phyloP scores from a whole-genome alignment of 2,888 invertebrate species.

The Nomada goodeniana region DNA sequence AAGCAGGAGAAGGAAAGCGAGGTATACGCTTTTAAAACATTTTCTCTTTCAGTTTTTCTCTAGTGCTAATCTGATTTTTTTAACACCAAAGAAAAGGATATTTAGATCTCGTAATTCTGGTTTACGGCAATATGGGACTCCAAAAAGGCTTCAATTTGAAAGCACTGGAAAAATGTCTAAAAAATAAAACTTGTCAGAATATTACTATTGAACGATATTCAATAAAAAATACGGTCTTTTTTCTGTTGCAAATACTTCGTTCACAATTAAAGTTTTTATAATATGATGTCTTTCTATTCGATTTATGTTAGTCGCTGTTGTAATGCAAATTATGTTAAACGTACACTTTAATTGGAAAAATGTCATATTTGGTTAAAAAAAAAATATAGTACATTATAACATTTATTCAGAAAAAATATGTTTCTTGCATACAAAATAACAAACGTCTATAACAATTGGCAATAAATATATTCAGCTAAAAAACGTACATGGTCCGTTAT shows the following conservation, averaged over 20 bases:
- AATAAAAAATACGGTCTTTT: not conserved
- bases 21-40: conserved; percentile 26
- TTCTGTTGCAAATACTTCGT: not conserved
- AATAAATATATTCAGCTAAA: conserved; percentile 12
- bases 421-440: conserved; percentile 23
- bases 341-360: not conserved
- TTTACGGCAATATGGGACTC: conserved; percentile 33
- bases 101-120: conserved; percentile 43
- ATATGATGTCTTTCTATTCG: not conserved
- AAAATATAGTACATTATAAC: not conserved
- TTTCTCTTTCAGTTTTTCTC: not conserved
- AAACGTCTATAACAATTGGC: conserved; percentile 22
- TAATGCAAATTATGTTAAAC: not conserved
- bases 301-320: conserved; percentile 1
- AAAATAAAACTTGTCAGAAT: conserved; percentile 16
- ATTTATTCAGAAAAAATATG: conserved; percentile 15
- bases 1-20: not conserved
- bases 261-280: not conserved
- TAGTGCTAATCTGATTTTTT: not conserved
- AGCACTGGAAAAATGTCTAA: conserved; percentile 7
- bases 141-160: conserved; percentile 15
- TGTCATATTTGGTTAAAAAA: not conserved
- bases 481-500: conserved; percentile 10
- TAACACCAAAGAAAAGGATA: conserved; percentile 34
- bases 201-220: not conserved